phyloP scores from a whole-genome alignment of 2,113 vertebrate genomes.

The Nymphicus hollandicus region DNA sequence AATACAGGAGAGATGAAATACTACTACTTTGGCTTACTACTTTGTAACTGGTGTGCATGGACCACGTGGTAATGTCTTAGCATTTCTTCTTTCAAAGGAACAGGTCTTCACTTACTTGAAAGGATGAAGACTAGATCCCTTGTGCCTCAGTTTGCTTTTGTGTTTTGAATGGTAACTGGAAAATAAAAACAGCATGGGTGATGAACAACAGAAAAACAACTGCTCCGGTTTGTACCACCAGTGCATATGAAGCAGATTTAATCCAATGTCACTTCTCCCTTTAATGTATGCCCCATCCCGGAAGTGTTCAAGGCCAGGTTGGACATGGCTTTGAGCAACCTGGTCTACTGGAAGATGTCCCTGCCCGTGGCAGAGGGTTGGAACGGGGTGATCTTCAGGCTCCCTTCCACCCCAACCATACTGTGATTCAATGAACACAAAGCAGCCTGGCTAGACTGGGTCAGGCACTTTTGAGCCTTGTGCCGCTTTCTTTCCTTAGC shows the following conservation, averaged over 20 bases:
- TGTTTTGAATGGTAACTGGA: constrained; percentile 81
- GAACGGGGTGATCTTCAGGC: not conserved
- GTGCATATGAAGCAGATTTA: not conserved
- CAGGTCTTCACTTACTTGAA: constrained; percentile 78
- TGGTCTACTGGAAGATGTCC: not conserved
- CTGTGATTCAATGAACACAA: not conserved
- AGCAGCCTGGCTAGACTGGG: not conserved
- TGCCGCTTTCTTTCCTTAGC: rapidly evolving
- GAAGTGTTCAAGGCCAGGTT: not conserved
- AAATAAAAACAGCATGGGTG: not conserved
- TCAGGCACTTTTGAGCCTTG: not conserved
- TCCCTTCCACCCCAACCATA: not conserved
- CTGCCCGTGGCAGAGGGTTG: not conserved
- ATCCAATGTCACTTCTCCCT: not conserved
- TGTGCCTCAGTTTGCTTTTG: constrained; percentile 80
- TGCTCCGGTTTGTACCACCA: not conserved
- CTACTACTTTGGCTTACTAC: not conserved
- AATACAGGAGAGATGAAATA: not conserved
- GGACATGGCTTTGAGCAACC: not conserved
- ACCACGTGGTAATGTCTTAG: not conserved
- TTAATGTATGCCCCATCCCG: not conserved
- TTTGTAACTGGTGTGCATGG: not conserved
- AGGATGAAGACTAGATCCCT: constrained; percentile 76
- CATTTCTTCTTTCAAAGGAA: not conserved
- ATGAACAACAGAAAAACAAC: not conserved